A percentile compares a stretch with the other conserved stretches of the same genome.
Conservation (phyloP, 2,113 vertebrate species). For the Vulpes lagopus region DNA sequence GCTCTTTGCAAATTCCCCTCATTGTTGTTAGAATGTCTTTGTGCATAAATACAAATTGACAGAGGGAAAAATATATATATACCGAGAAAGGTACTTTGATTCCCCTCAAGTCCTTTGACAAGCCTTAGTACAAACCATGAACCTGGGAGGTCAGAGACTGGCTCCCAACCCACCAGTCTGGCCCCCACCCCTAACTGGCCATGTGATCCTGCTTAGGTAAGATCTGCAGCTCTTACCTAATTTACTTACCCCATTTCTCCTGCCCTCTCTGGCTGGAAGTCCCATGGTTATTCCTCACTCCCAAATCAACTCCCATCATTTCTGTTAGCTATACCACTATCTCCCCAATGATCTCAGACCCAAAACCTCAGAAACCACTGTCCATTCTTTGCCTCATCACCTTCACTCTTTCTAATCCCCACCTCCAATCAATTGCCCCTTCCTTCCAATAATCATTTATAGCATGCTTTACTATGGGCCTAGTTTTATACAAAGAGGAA, state of each 20-base stretch:
- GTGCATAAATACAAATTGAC: constrained; percentile 67
- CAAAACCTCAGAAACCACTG: not conserved
- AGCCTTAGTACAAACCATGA: not conserved
- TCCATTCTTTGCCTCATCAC: not conserved
- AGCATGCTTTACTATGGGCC: not conserved
- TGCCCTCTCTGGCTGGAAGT: not conserved
- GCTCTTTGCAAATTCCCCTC: constrained; percentile 69
- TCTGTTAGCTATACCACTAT: not conserved
- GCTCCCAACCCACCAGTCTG: not conserved
- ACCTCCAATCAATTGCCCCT: not conserved
- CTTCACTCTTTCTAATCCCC: not conserved
- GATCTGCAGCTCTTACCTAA: not conserved
- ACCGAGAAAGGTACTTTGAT: constrained; percentile 37
- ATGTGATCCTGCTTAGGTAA: not conserved
- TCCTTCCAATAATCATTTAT: constrained; percentile 26
- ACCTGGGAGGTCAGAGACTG: constrained; percentile 26
- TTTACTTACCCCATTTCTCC: not conserved
- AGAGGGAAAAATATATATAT: not conserved
- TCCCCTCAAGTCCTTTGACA: constrained; percentile 56
- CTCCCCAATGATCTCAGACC: not conserved
- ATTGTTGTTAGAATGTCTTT: constrained; percentile 70
- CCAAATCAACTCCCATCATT: not conserved
- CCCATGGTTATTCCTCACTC: not conserved
- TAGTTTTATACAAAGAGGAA: constrained; percentile 51
- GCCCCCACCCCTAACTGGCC: not conserved